Base-by-base conservation (phyloP, 2,797 vertebrate species). In the Odontamblyopus lacepedii region DNA sequence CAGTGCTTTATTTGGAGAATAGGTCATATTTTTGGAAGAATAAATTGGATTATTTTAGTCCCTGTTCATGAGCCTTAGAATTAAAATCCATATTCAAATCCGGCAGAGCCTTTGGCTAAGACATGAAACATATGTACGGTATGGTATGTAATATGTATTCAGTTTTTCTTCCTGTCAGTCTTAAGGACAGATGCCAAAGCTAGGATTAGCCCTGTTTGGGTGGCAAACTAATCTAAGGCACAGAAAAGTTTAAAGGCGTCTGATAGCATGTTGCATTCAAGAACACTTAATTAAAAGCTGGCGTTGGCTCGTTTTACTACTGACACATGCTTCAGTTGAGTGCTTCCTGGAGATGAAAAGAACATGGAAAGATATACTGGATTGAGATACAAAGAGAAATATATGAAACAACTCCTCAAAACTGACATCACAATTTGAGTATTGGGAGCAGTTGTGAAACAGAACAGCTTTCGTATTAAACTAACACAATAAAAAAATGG, bases 201-300 rank as follows among this genome's bases (percentile, higher is more conserved):
- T 63, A 69, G 68, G 81, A 83, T 78, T 67, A 79, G 67, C 66
- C 69, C 38, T 57, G 66, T 74, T 87, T 60, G 85, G 78, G 78
- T 75, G 74, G 75, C 27, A 73, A 85, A 78, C 51, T 72, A 70
- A 82, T 7, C 29, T 62, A 8, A 48, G 35, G 53, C 18, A 70
- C 69, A 74, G 19, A 69, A 73, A 74, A 60, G 77, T 76, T 69
- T 64, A 69, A 76, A 72, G 61, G 73, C 68, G 71, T 75, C 56
- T 35, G 55, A 80, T 67, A 77, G 76, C 66, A 78, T 35, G 26
- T 15, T 69, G 70, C 62, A 62, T 50, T 76, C 60, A 26, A 72
- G 55, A n/a, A 44, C 51, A 57, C 35, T 63, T 77, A 85, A 83
- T 88, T 78, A 84, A 82, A 80, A 59, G 71, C 79, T 72, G 72